Conservation (phyloP, 1,140 invertebrate genomes). For the Psix sp. region DNA sequence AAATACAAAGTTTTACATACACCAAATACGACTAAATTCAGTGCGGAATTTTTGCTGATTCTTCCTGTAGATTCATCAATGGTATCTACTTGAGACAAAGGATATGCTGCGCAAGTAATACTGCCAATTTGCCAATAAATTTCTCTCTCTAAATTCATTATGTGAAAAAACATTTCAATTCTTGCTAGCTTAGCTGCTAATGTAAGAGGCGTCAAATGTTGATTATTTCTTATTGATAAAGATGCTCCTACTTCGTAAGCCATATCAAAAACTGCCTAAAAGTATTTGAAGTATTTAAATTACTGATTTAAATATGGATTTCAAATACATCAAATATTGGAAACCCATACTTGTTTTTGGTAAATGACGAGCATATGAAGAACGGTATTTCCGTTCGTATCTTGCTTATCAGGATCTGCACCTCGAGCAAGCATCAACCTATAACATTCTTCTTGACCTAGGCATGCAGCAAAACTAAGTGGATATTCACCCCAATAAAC, state of each 20-base stretch:
- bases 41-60: conserved; percentile 94
- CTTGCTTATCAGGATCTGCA: conserved; percentile 96
- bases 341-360: conserved; percentile 91
- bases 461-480: conserved; percentile 95
- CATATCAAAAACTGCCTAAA: conserved; percentile 94
- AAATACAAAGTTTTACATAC: conserved; percentile 76
- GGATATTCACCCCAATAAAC: conserved; percentile 99
- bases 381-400: conserved; percentile 98
- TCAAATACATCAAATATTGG: not conserved
- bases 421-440: conserved; percentile 94
- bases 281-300: not conserved
- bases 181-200: conserved; percentile 94
- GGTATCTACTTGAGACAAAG: conserved; percentile 96
- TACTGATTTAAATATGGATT: not conserved
- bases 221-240: conserved; percentile 89
- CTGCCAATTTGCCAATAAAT: conserved; percentile 98
- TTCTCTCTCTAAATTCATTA: conserved; percentile 94
- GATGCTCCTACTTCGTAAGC: conserved; percentile 94
- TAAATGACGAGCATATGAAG: conserved; percentile 98
- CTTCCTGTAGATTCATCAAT: conserved; percentile 93
- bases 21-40: conserved; percentile 99
- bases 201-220: conserved; percentile 94
- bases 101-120: conserved; percentile 97
- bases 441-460: conserved; percentile 98
- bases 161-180: conserved; percentile 97